Evolutionary conservation across 2,888 invertebrate genomes (phyloP).

Genomic region (Lasioglossum malachurum): DNA sequence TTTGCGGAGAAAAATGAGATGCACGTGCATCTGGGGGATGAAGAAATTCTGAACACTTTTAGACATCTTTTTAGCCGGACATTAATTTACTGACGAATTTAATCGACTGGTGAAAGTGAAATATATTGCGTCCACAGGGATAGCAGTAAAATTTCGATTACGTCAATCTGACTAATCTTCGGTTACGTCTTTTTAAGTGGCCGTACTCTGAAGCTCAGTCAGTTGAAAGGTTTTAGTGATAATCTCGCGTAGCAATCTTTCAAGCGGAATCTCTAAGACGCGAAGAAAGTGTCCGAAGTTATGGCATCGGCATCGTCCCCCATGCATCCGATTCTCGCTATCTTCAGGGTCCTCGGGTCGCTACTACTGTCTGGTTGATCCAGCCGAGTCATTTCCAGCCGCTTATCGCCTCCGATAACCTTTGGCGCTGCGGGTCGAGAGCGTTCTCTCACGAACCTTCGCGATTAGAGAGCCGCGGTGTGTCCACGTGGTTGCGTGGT

Average conservation of each 20-base stretch:
- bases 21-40: neutral
- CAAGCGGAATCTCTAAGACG: neutral
- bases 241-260: neutral
- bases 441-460: conserved; percentile 14
- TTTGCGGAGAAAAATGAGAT: neutral
- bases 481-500: conserved; percentile 47
- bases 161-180: no score
- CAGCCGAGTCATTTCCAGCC: conserved; percentile 9
- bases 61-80: neutral
- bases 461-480: conserved; percentile 35
- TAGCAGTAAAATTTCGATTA: no score
- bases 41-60: neutral
- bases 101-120: neutral
- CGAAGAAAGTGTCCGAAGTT: neutral
- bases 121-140: no score
- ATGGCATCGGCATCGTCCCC: neutral
- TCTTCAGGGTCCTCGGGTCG: neutral
- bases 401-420: conserved; percentile 34
- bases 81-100: no score
- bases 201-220: neutral
- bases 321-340: neutral
- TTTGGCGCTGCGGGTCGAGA: conserved; percentile 12
- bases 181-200: neutral
- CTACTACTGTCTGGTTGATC: neutral
- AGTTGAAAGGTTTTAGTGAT: neutral